Conservation (phyloP, 1,140 invertebrate species). For the Procambarus virginalis region DNA sequence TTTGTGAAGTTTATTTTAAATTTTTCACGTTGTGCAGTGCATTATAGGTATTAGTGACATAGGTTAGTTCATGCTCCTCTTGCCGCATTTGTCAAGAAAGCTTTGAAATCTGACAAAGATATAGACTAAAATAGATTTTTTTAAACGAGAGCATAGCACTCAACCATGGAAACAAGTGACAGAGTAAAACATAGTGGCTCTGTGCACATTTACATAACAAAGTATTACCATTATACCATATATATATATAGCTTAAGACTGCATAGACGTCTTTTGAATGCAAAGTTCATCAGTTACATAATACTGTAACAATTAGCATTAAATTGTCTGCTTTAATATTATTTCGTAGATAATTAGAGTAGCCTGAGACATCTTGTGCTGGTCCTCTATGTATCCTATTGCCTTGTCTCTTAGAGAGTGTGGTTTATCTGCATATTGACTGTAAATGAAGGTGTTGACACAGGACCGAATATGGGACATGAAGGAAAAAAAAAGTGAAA, state of each 20-base stretch:
- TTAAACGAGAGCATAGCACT: neutral
- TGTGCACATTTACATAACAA: constrained; percentile 2
- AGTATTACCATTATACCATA: constrained; percentile 11
- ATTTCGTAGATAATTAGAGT: constrained; percentile 18
- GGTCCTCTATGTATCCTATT: constrained; percentile 17
- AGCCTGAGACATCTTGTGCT: constrained; percentile 9
- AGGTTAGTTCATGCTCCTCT: neutral
- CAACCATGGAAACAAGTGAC: neutral
- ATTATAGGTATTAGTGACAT: constrained; percentile 22
- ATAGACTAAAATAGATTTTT: neutral
- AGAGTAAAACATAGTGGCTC: neutral
- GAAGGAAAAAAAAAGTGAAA: neutral
- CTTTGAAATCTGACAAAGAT: neutral
- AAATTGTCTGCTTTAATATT: constrained; percentile 27
- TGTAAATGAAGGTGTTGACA: constrained; percentile 18
- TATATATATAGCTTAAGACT: constrained; percentile 11
- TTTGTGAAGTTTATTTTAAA: constrained; percentile 16
- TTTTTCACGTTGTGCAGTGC: constrained; percentile 18
- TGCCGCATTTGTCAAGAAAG: neutral
- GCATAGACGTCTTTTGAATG: constrained; percentile 12
- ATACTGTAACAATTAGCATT: constrained; percentile 3
- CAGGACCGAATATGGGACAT: constrained; percentile 4
- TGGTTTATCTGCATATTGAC: constrained; percentile 31
- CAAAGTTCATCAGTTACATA: constrained; percentile 22
- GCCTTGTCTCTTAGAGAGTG: constrained; percentile 32